Conservation (phyloP, 2,113 vertebrate species). For the Mionectes macconnelli region DNA sequence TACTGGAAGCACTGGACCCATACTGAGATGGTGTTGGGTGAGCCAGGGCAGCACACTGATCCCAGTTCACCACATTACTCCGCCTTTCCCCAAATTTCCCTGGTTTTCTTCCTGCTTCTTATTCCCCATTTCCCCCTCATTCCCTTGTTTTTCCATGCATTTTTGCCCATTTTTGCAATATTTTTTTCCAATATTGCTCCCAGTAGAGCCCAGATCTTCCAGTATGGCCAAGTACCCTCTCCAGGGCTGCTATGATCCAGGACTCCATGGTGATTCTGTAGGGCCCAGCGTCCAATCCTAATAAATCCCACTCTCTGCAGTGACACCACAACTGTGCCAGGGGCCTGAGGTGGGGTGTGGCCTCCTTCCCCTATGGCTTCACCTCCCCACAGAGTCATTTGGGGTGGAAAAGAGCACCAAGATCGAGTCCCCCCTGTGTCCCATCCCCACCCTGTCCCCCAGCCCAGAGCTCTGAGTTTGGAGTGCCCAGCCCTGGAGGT, state of each 20-base stretch:
- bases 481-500: too few species aligned
- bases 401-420: not conserved
- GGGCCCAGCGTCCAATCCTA: not conserved
- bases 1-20: not conserved
- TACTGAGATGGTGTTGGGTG: not conserved
- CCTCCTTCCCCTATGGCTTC: too few species aligned
- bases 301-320: not conserved
- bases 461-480: not conserved
- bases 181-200: not conserved
- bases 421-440: rapidly evolving
- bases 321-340: not conserved
- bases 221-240: not conserved
- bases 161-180: not conserved
- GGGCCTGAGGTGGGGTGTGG: not conserved
- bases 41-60: not conserved
- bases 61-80: not conserved
- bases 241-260: not conserved
- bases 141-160: too few species aligned
- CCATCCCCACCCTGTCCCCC: rapidly evolving
- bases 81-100: not conserved
- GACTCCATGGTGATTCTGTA: not conserved
- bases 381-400: not conserved
- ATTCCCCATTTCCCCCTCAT: not conserved
- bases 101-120: not conserved
- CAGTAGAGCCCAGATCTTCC: not conserved